Percentiles rank a stretch among this genome's conserved stretches.
phyloP scores from a whole-genome alignment of 1,140 invertebrate genomes.

The Pollicipes pollicipes region DNA sequence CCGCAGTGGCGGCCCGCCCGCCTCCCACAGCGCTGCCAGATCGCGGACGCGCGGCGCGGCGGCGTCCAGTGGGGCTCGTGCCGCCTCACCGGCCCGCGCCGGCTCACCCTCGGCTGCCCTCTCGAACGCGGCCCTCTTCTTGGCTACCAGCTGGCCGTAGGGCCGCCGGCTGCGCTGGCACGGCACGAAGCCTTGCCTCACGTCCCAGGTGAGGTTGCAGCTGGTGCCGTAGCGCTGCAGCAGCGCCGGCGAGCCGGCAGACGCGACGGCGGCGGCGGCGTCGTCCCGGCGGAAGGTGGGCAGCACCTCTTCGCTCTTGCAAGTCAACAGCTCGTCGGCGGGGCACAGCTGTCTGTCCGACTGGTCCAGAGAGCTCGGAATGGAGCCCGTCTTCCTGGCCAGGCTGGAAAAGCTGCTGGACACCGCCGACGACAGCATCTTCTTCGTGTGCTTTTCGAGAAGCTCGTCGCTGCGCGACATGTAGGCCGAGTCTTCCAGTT shows the following conservation, averaged over 20 bases:
- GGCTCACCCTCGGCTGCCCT: too few species aligned
- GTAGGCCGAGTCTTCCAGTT: background rate
- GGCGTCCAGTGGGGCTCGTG: background rate
- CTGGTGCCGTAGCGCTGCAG: background rate
- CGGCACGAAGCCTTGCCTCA: background rate
- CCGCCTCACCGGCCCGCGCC: too few species aligned
- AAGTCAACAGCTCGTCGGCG: background rate
- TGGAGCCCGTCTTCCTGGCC: background rate
- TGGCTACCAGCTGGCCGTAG: background rate
- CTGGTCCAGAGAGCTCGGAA: background rate
- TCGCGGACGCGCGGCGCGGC: too few species aligned
- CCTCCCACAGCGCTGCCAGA: background rate
- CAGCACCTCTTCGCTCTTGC: background rate
- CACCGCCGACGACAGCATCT: background rate
- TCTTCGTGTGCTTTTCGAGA: background rate
- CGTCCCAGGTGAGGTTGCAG: background rate
- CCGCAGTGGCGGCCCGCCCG: too few species aligned
- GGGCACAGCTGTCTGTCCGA: background rate
- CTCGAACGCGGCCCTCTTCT: background rate
- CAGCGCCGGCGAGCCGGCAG: background rate
- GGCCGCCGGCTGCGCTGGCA: background rate
- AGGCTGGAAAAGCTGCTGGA: background rate
- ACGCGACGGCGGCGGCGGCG: too few species aligned
- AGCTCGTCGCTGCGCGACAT: background rate
- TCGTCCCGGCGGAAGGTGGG: background rate